Evolutionary conservation across 2,888 invertebrate species (phyloP).

Genomic region (Brachynemurus nebulosus): DNA sequence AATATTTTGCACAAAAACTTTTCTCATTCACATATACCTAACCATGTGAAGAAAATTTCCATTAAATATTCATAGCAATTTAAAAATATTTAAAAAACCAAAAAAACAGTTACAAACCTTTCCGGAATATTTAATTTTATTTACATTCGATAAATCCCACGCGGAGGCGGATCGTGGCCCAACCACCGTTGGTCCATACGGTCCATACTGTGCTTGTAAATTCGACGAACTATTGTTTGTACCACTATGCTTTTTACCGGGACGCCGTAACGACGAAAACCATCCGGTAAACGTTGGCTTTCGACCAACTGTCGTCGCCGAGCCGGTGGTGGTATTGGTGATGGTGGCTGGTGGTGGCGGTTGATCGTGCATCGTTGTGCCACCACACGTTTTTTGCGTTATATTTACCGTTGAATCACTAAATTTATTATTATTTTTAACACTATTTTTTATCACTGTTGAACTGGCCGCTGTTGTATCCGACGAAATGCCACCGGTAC

Average conservation of each 20-base stretch:
- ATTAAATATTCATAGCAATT: too few species aligned
- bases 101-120: too few species aligned
- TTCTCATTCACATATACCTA: too few species aligned
- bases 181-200: slow-evolving; percentile 26
- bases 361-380: too few species aligned
- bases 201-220: slow-evolving; percentile 18
- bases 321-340: slow-evolving; percentile 21
- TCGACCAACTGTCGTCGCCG: slow-evolving; percentile 39
- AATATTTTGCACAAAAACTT: too few species aligned
- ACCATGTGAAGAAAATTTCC: too few species aligned
- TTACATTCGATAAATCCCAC: slow-evolving; percentile 10
- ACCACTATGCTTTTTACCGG: slow-evolving; percentile 31
- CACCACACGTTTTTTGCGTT: too few species aligned
- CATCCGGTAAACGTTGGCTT: slow-evolving; percentile 61
- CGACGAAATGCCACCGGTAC: neutral
- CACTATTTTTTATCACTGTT: too few species aligned
- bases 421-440: too few species aligned
- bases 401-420: neutral
- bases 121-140: slow-evolving; percentile 1
- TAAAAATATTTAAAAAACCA: too few species aligned
- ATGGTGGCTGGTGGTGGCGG: neutral
- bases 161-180: slow-evolving; percentile 12
- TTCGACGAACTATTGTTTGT: slow-evolving; percentile 7
- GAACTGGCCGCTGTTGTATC: too few species aligned
- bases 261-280: slow-evolving; percentile 65